phyloP scores from a whole-genome alignment of 2,113 vertebrate genomes.

The Caranx ignobilis region DNA sequence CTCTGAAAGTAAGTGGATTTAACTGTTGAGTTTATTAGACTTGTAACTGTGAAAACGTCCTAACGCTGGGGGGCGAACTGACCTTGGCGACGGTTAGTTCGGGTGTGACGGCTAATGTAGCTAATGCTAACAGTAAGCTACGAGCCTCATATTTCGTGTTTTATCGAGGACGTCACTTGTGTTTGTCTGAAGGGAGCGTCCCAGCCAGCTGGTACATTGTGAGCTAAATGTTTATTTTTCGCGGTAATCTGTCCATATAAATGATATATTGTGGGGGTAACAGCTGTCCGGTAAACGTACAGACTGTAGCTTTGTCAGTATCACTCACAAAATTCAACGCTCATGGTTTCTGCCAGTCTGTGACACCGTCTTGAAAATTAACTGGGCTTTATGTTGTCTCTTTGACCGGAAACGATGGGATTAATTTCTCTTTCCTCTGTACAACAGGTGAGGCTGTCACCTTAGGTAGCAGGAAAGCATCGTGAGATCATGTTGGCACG shows the following conservation, averaged over 20 bases:
- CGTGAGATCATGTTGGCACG: conserved; percentile 87
- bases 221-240: background rate
- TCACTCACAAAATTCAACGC: background rate
- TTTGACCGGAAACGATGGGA: background rate
- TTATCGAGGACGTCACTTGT: fast-evolving
- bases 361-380: background rate
- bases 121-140: conserved; percentile 35
- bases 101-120: conserved; percentile 33
- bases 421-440: background rate
- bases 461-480: background rate
- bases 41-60: fast-evolving
- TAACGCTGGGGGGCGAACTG: background rate
- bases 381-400: background rate
- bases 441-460: conserved; percentile 18
- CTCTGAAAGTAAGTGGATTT: conserved; percentile 5
- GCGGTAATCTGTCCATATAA: too few relatives aligned
- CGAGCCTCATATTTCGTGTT: background rate
- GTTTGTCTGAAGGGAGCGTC: fast-evolving
- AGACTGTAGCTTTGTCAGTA: background rate
- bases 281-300: background rate
- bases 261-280: background rate
- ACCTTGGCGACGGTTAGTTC: background rate
- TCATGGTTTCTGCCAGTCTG: background rate
- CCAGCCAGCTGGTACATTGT: background rate
- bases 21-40: fast-evolving